Evolutionary conservation across 2,888 invertebrate genomes (phyloP).

Genomic region (Cryptus armator): DNA sequence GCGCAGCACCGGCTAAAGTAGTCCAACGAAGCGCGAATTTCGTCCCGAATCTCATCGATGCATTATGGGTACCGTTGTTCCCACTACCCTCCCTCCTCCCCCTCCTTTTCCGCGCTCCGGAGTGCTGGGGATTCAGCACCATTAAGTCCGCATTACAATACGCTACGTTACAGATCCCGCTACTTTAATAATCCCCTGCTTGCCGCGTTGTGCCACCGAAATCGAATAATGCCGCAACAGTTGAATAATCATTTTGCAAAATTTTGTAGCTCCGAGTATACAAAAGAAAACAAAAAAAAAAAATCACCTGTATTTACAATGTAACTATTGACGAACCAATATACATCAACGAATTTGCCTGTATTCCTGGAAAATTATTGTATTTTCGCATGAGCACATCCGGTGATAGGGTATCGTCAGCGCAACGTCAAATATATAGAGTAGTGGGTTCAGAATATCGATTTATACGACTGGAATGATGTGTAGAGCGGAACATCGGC

Average conservation of each 20-base stretch:
- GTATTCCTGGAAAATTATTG: no score
- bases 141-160: slow-evolving; percentile 69
- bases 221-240: slow-evolving; percentile 32
- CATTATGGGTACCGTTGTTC: slow-evolving; percentile 50
- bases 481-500: neutral
- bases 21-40: slow-evolving; percentile 69
- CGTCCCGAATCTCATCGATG: slow-evolving; percentile 68
- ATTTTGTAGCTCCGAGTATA: neutral
- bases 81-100: neutral
- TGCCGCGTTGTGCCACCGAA: neutral
- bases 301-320: neutral
- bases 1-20: slow-evolving; percentile 60
- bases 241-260: slow-evolving; percentile 25
- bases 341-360: no score
- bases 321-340: no score
- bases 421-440: slow-evolving; percentile 9
- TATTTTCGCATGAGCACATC: neutral
- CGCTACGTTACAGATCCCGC: slow-evolving; percentile 64
- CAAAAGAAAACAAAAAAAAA: neutral
- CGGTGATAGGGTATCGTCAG: neutral
- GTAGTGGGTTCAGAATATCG: slow-evolving; percentile 39
- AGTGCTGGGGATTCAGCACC: slow-evolving; percentile 64
- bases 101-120: neutral
- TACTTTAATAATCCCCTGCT: slow-evolving; percentile 60
- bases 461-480: slow-evolving; percentile 48